Conservation (phyloP, 1,140 invertebrate species). For the Drosophila bipectinata region DNA sequence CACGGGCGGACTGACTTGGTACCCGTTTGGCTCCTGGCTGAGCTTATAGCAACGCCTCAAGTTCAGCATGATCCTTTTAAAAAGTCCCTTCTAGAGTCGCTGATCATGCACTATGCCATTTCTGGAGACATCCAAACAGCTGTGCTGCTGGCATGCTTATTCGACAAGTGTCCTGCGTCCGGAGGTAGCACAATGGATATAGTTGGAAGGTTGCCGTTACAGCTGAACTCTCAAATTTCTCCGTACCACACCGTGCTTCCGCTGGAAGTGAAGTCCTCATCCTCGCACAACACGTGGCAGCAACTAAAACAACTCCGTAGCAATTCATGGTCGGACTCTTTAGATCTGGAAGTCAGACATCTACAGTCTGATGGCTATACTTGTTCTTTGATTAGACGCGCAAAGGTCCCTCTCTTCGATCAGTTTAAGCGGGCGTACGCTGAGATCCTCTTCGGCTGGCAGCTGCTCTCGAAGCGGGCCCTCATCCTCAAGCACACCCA, state of each 20-base stretch:
- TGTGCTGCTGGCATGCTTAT: constrained; percentile 95
- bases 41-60: constrained; percentile 88
- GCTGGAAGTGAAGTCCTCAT: constrained; percentile 85
- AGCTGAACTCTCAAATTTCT: constrained; percentile 88
- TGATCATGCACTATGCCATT: constrained; percentile 92
- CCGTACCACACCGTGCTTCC: constrained; percentile 96
- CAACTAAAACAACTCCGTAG: constrained; percentile 90
- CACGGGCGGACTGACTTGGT: constrained; percentile 92
- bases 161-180: constrained; percentile 85
- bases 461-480: constrained; percentile 92
- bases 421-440: constrained; percentile 94
- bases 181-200: constrained; percentile 36
- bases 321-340: constrained; percentile 94
- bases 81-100: constrained; percentile 91
- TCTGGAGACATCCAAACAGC: constrained; percentile 96
- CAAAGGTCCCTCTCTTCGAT: constrained; percentile 89
- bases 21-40: constrained; percentile 93
- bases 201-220: constrained; percentile 49
- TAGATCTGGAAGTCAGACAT: constrained; percentile 85
- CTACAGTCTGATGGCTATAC: constrained; percentile 57
- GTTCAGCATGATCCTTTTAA: constrained; percentile 90
- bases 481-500: constrained; percentile 92
- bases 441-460: constrained; percentile 93
- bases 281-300: constrained; percentile 45
- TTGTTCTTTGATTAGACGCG: constrained; percentile 81